Conservation (phyloP, 2,888 invertebrate genomes). For the Taphrorychus bicolor region DNA sequence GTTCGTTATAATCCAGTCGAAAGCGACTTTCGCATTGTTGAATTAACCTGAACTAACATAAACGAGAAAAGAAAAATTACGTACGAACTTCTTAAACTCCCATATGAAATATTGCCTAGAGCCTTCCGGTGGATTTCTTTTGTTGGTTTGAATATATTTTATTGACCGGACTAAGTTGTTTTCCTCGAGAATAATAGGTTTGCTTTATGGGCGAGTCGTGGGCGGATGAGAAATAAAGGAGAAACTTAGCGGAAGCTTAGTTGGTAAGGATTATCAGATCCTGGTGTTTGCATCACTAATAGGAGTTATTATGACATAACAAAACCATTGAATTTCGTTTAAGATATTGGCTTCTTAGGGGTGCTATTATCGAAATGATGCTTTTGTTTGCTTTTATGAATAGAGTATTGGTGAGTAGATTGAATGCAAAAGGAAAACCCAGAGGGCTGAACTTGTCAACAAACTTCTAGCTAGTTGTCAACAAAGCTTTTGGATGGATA, state of each 20-base stretch:
- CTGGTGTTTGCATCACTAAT: background rate
- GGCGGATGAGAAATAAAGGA: background rate
- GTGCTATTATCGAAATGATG: too few relatives aligned
- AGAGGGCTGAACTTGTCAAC: too few relatives aligned
- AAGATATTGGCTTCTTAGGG: background rate
- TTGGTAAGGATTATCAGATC: background rate
- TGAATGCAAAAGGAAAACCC: too few relatives aligned
- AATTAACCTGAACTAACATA: background rate
- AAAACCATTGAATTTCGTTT: background rate
- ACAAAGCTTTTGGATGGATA: too few relatives aligned
- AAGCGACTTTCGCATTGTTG: background rate
- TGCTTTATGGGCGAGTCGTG: conserved; percentile 6
- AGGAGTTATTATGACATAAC: background rate
- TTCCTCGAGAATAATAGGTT: conserved; percentile 3
- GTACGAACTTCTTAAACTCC: too few relatives aligned
- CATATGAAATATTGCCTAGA: too few relatives aligned
- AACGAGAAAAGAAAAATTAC: background rate
- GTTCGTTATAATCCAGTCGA: background rate
- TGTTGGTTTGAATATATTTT: background rate
- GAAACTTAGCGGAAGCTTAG: background rate
- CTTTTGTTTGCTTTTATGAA: too few relatives aligned
- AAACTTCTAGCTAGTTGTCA: too few relatives aligned
- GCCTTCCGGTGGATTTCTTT: background rate
- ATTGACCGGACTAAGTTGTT: conserved; percentile 2
- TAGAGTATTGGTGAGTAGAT: too few relatives aligned